Conservation (phyloP, 2,888 invertebrate genomes). For the Habrosyne pyritoides region DNA sequence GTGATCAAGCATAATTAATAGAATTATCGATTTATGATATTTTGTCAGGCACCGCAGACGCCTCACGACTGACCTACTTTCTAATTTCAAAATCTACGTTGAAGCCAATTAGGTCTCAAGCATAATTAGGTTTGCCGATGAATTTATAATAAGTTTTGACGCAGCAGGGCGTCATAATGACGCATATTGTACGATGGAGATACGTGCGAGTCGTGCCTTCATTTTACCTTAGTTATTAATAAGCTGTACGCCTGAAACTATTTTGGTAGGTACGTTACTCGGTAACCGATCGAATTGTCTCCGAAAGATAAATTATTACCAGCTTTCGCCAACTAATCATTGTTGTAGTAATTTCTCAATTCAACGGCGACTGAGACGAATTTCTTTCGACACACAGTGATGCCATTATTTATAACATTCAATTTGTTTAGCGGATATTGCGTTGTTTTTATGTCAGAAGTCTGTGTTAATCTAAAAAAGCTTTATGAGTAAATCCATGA, state of each 20-base stretch:
- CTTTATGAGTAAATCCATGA: background rate
- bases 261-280: conserved; percentile 26
- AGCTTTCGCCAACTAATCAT: conserved; percentile 69
- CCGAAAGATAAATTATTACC: conserved; percentile 62
- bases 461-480: background rate
- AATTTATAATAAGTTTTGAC: conserved; percentile 38
- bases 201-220: conserved; percentile 40
- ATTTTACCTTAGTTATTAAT: conserved; percentile 52
- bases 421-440: conserved; percentile 45
- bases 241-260: conserved; percentile 36
- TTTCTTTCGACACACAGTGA: conserved; percentile 58
- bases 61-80: conserved; percentile 4
- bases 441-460: conserved; percentile 16
- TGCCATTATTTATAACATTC: conserved; percentile 52
- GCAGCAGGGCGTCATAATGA: conserved; percentile 42
- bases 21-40: conserved; percentile 3
- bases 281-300: conserved; percentile 61
- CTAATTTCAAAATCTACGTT: conserved; percentile 16
- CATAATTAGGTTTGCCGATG: conserved; percentile 32
- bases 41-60: background rate
- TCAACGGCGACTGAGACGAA: conserved; percentile 56
- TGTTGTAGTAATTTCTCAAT: conserved; percentile 71
- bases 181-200: conserved; percentile 38
- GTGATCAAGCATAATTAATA: background rate
- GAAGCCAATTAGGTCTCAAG: conserved; percentile 20